Percentiles rank a stretch among this genome's conserved stretches.
phyloP scores from a whole-genome alignment of 2,113 vertebrate species.

The Catharus bicknelli region DNA sequence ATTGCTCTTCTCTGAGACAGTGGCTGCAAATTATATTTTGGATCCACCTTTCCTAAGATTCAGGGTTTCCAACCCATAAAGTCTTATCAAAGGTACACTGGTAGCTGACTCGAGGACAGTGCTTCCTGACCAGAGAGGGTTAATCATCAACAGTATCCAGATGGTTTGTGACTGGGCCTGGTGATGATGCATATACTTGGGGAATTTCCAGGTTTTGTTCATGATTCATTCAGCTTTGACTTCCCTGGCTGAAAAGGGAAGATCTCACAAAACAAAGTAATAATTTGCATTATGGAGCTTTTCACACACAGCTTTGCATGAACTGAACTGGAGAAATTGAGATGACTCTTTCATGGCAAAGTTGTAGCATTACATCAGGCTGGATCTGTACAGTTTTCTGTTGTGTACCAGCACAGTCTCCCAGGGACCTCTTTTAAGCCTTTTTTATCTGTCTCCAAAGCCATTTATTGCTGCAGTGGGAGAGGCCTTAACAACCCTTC shows the following conservation, averaged over 20 bases:
- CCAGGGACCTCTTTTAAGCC: not conserved
- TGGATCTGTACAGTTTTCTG: not conserved
- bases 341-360: not conserved
- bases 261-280: not conserved
- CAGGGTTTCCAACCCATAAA: not conserved
- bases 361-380: not conserved
- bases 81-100: not conserved
- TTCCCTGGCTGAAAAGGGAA: not conserved
- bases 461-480: not conserved
- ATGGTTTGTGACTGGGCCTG: conserved; percentile 37
- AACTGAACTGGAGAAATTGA: not conserved
- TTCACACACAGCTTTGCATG: not conserved
- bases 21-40: not conserved
- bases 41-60: not conserved
- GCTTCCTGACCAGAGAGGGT: conserved; percentile 12
- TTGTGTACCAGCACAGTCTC: not conserved
- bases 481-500: not conserved
- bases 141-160: conserved; percentile 40
- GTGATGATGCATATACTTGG: conserved; percentile 25
- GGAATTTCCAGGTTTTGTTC: conserved; percentile 48
- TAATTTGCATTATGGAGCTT: not conserved
- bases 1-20: not conserved
- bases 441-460: not conserved
- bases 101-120: not conserved
- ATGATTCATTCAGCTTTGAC: conserved; percentile 50